Conservation (phyloP, 1,140 invertebrate species). For the Reticulitermes speratus region DNA sequence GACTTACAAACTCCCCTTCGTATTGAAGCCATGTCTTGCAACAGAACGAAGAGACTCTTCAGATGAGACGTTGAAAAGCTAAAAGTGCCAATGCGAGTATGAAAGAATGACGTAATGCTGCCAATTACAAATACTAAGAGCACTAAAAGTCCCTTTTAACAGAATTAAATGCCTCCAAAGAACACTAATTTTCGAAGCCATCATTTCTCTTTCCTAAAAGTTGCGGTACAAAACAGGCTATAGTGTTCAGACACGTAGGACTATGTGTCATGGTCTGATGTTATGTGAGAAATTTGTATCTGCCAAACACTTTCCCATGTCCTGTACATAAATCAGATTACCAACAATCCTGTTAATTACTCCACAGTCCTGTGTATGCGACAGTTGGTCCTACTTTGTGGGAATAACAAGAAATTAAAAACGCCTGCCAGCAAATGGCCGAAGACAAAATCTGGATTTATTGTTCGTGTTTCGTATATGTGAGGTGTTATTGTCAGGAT, state of each 20-base stretch:
- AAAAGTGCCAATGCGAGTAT: background rate
- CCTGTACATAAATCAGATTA: too few relatives aligned
- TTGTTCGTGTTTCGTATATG: too few relatives aligned
- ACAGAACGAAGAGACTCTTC: background rate
- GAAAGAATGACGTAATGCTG: background rate
- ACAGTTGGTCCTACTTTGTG: too few relatives aligned
- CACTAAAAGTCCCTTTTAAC: constrained; percentile 15
- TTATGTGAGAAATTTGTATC: background rate
- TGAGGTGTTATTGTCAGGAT: too few relatives aligned
- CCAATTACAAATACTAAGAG: constrained; percentile 11
- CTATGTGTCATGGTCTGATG: background rate
- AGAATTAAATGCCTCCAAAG: background rate
- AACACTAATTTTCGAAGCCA: background rate
- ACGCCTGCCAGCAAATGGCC: too few relatives aligned
- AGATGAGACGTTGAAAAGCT: background rate
- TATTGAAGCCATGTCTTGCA: background rate
- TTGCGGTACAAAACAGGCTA: background rate
- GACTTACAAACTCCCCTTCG: background rate
- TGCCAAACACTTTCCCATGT: too few relatives aligned
- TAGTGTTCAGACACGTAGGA: background rate
- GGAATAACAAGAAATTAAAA: too few relatives aligned
- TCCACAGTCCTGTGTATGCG: too few relatives aligned
- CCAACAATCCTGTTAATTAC: too few relatives aligned
- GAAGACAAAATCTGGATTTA: too few relatives aligned
- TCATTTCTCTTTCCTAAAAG: background rate